A percentile compares a stretch with the other conserved stretches of the same genome.
Conservation (phyloP, 1,140 invertebrate species). For the Zaprionus inermis region DNA sequence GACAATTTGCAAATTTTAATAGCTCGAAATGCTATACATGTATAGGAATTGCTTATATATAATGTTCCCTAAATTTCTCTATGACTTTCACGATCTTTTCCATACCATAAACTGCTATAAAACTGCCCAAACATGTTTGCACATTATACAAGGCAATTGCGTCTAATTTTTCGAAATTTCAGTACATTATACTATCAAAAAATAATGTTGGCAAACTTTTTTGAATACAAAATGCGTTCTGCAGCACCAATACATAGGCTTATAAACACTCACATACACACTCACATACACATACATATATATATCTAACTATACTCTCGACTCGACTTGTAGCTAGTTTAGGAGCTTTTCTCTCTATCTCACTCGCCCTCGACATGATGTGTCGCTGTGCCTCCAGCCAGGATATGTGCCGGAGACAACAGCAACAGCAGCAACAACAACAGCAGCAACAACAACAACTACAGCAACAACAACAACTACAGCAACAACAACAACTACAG, state of each 20-base stretch:
- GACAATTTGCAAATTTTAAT: too few relatives aligned
- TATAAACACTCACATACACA: constrained; percentile 14
- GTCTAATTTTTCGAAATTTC: not conserved
- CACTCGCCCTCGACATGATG: not conserved
- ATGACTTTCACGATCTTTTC: not conserved
- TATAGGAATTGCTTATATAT: not conserved
- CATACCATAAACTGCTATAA: not conserved
- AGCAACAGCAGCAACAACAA: constrained; percentile 11
- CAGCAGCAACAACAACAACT: constrained; percentile 47
- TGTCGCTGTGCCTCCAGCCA: constrained; percentile 8
- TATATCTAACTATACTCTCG: constrained; percentile 40
- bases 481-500: constrained; percentile 12
- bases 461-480: constrained; percentile 31
- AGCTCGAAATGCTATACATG: too few relatives aligned
- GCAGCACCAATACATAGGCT: constrained; percentile 19
- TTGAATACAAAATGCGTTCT: constrained; percentile 9
- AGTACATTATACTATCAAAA: not conserved
- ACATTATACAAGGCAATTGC: not conserved
- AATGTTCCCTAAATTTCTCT: not conserved
- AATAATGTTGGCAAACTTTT: constrained; percentile 3
- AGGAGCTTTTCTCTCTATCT: constrained; percentile 55
- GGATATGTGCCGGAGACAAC: constrained; percentile 13
- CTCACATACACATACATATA: constrained; percentile 25
- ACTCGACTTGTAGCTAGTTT: constrained; percentile 61
- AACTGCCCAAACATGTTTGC: not conserved